A percentile compares a stretch with the other conserved stretches of the same genome.
phyloP scores from a whole-genome alignment of 2,888 invertebrate species.

The Stegophylla sp. region DNA sequence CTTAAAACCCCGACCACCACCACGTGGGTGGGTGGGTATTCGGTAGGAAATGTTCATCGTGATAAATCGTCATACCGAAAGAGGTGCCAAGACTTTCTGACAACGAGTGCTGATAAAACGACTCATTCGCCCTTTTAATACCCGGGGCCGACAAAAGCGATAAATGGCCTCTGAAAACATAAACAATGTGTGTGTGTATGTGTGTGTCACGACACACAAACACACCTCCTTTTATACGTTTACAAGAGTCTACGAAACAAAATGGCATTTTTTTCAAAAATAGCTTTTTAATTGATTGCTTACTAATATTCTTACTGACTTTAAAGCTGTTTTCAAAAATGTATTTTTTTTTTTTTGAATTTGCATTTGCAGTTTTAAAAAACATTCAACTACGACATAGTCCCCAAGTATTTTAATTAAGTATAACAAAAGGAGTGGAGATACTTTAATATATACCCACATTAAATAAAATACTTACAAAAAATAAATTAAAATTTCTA shows the following conservation, averaged over 20 bases:
- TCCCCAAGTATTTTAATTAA: too few species aligned
- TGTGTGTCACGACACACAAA: constrained; percentile 20
- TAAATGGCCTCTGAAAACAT: constrained; percentile 48
- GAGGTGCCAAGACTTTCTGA: constrained; percentile 39
- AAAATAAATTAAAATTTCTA: too few species aligned
- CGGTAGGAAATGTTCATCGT: constrained; percentile 10
- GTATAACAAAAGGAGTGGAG: too few species aligned
- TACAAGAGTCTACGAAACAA: neutral
- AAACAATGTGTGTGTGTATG: too few species aligned
- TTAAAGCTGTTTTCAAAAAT: neutral
- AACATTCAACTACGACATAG: too few species aligned
- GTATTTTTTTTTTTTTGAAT: neutral
- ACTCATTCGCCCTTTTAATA: constrained; percentile 51
- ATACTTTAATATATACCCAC: too few species aligned
- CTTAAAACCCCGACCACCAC: neutral
- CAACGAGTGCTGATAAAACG: constrained; percentile 55
- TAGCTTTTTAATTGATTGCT: constrained; percentile 35
- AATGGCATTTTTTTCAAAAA: constrained; percentile 26
- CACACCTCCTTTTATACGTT: constrained; percentile 44
- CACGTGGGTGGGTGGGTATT: neutral
- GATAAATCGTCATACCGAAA: constrained; percentile 46
- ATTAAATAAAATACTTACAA: too few species aligned
- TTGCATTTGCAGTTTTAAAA: too few species aligned
- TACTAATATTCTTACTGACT: too few species aligned
- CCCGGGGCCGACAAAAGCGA: constrained; percentile 41